Base-by-base conservation (phyloP, 23 tunicate species). In the Halocynthia aurantium region DNA sequence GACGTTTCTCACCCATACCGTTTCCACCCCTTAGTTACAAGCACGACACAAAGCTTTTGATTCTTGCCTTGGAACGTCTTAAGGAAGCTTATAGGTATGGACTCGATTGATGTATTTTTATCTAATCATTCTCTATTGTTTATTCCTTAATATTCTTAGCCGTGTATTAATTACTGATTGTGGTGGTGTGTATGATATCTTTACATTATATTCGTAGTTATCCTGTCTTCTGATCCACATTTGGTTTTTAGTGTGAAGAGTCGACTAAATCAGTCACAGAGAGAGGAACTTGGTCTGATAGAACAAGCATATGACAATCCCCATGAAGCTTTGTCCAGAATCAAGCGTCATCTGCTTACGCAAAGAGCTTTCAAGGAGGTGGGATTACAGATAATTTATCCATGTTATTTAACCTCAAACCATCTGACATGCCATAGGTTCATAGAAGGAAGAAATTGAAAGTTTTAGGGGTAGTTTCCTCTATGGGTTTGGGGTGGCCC, bases 241-340 rank as follows among this genome's bases (percentile, higher is more conserved):
- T 72, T 49, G 10, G 11, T 17, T 77, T 67, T 9, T 80, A 92
- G 95, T 62, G 99, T 94, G 57, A 94, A 94, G 73, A 91, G 90
- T 70, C 96, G 99, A 7, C 67, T 94, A 50, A 94, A 94, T 81
- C 99, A 94, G 72, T 94, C 99, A 58, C 99, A 94, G 61, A 86
- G 99, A 15, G 99, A 94, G 73, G 99, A 94, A 72, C 66, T 94
- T 7, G 99, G 99, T 11, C 69, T 94, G 78, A 93, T 94, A 11
- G 99, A 94, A 64, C 99, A 94, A 75, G 99, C 99, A 6, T 94
- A 94, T 65, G 99, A 94, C 87, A 94, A 94, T 57, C 99, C 99
- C 6, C 99, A 94, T 81, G 99, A 94, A 84, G 99, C 99, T 7
- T 75, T 94, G 73, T 94, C 99, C 11, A 84, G 99, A 77, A 94